phyloP scores from a whole-genome alignment of 2,113 vertebrate genomes.

The Vanacampus margaritifer region DNA sequence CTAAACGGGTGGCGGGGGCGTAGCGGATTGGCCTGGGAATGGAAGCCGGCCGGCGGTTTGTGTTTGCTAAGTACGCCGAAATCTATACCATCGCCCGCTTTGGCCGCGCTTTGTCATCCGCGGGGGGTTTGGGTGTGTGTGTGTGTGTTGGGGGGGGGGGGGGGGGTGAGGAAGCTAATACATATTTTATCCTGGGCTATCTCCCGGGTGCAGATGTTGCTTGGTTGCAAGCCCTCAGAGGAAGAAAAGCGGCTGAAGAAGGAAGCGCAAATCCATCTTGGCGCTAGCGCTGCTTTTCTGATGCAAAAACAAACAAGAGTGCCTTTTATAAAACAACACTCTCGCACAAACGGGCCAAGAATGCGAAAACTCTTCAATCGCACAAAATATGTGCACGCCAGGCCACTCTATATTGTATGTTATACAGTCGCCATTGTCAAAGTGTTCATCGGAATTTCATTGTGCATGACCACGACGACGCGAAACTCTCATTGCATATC shows the following conservation, averaged over 20 bases:
- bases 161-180: constrained; percentile 65
- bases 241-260: constrained; percentile 12
- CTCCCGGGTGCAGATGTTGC: constrained; percentile 53
- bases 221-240: constrained; percentile 47
- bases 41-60: background rate
- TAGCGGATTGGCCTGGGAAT: background rate
- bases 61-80: constrained; percentile 57
- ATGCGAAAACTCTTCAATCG: background rate
- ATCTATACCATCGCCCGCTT: constrained; percentile 57
- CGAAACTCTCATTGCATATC: no score
- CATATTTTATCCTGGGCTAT: constrained; percentile 75
- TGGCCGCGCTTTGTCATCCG: constrained; percentile 62
- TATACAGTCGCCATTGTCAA: no score
- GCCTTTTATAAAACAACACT: background rate
- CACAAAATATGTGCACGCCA: no score
- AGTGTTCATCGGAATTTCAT: no score
- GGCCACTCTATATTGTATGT: no score
- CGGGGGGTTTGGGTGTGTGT: constrained; percentile 14
- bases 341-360: background rate
- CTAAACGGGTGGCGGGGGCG: constrained; percentile 57
- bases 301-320: constrained; percentile 61
- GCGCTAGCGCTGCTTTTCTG: constrained; percentile 28
- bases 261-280: constrained; percentile 50
- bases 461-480: no score
- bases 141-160: constrained; percentile 41